Evolutionary conservation across 37 sponge, comb jelly and placozoan genomes (phyloP).

Genomic region (Hormiphora californensis): DNA sequence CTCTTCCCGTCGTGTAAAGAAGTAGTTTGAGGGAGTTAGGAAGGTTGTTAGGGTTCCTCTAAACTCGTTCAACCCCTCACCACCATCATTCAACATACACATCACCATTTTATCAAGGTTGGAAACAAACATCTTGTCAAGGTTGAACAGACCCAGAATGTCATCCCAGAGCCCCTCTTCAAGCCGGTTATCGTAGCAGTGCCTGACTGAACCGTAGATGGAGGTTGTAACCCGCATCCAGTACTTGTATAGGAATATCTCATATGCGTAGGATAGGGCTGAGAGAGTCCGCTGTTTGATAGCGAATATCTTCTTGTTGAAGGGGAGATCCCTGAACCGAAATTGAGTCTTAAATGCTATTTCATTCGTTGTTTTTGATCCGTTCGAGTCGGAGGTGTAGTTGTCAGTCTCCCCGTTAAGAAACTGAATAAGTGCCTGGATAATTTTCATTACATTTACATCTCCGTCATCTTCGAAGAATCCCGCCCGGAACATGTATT

Average conservation of each 20-base stretch:
- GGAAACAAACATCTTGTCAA: too few species aligned
- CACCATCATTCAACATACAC: too few species aligned
- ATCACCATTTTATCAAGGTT: too few species aligned
- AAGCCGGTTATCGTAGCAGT: neutral
- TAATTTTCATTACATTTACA: neutral
- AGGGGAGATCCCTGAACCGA: neutral
- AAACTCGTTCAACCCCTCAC: too few species aligned
- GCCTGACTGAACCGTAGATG: neutral
- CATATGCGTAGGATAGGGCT: neutral
- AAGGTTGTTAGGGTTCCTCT: too few species aligned
- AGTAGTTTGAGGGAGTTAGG: too few species aligned
- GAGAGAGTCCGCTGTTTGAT: neutral
- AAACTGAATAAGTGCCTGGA: neutral
- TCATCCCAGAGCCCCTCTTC: too few species aligned
- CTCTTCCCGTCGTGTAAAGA: neutral
- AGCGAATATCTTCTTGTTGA: neutral
- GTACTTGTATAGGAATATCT: neutral
- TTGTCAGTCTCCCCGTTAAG: neutral
- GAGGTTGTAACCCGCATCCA: neutral
- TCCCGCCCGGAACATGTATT: constrained; percentile 5
- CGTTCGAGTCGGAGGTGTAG: neutral
- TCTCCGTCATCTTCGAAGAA: neutral
- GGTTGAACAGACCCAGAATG: too few species aligned
- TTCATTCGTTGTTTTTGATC: neutral
- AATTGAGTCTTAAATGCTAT: neutral